phyloP scores from a whole-genome alignment of 1,140 invertebrate species.

The Drosophila orosa region DNA sequence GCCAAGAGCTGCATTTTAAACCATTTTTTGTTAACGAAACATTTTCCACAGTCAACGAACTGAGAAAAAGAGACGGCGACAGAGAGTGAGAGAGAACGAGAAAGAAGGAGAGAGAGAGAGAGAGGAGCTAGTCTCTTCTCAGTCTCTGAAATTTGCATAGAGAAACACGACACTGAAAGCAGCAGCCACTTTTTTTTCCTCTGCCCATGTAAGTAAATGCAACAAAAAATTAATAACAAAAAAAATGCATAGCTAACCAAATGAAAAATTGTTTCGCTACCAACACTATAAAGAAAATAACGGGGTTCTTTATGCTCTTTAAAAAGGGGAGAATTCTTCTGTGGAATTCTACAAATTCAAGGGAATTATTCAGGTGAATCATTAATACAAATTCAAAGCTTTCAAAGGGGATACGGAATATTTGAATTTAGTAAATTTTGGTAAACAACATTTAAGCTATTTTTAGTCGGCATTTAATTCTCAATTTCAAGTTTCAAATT shows the following conservation, averaged over 20 bases:
- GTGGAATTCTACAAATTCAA: neutral
- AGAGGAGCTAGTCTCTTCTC: conserved; percentile 35
- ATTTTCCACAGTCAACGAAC: conserved; percentile 62
- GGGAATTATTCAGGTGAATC: neutral
- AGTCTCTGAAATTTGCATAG: conserved; percentile 57
- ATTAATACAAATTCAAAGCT: too few species aligned
- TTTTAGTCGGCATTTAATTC: too few species aligned
- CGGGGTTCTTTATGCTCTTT: conserved; percentile 3
- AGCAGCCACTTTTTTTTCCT: conserved; percentile 21
- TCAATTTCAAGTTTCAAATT: neutral
- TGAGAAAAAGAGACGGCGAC: conserved; percentile 36
- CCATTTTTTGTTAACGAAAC: conserved; percentile 23
- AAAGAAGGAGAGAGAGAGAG: conserved; percentile 14
- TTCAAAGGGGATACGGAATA: too few species aligned
- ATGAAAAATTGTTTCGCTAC: conserved; percentile 70
- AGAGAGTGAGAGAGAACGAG: conserved; percentile 1
- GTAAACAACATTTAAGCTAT: too few species aligned
- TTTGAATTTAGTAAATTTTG: too few species aligned
- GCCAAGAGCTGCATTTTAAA: conserved; percentile 71
- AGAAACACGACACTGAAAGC: conserved; percentile 34
- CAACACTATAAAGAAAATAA: conserved; percentile 49
- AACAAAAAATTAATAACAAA: conserved; percentile 23
- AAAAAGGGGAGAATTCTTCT: neutral
- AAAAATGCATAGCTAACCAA: conserved; percentile 33
- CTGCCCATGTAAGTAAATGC: conserved; percentile 61